Conservation (phyloP, 2,888 invertebrate genomes). For the Pristionchus fissidentatus region DNA sequence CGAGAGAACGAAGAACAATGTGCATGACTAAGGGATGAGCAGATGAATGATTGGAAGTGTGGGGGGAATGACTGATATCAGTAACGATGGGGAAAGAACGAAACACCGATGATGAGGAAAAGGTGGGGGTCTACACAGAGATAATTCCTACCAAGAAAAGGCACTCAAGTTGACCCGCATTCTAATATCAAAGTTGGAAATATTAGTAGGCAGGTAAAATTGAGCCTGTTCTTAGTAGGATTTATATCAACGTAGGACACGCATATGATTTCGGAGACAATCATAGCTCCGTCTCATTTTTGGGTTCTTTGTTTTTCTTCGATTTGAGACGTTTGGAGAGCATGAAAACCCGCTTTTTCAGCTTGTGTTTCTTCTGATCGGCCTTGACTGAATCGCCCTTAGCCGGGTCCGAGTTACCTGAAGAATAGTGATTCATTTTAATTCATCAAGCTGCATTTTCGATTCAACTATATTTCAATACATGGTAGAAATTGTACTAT, state of each 20-base stretch:
- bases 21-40: slow-evolving; percentile 28
- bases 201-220: neutral
- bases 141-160: too few species aligned
- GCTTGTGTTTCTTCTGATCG: slow-evolving; percentile 49
- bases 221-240: too few species aligned
- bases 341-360: slow-evolving; percentile 48
- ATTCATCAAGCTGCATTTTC: neutral
- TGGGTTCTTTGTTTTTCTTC: slow-evolving; percentile 1
- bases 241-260: too few species aligned
- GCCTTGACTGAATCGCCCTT: neutral
- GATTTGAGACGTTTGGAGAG: slow-evolving; percentile 49
- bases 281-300: neutral
- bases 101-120: too few species aligned
- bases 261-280: too few species aligned
- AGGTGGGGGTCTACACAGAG: neutral
- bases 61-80: neutral
- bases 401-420: neutral
- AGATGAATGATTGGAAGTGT: neutral
- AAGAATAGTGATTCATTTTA: neutral
- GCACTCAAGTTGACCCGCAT: neutral
- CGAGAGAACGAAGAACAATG: slow-evolving; percentile 35
- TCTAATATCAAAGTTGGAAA: neutral
- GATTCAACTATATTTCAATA: neutral
- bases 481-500: neutral
- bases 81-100: neutral